A percentile compares a stretch with the other conserved stretches of the same genome.
phyloP scores from a whole-genome alignment of 2,797 vertebrate species.

The Kryptolebias ocellatus region DNA sequence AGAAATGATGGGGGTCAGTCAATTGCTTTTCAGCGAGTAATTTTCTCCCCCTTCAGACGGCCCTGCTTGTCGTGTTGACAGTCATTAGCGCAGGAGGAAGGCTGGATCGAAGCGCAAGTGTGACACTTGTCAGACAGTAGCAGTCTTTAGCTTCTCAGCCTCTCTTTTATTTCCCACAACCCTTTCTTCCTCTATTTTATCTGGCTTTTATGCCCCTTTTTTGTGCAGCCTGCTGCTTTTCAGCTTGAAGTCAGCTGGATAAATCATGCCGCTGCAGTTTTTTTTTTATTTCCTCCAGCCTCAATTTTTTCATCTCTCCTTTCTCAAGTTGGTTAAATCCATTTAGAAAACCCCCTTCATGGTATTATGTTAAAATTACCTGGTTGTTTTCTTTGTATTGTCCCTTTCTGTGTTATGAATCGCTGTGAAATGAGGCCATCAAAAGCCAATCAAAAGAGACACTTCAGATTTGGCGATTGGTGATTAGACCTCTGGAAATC shows the following conservation, averaged over 20 bases:
- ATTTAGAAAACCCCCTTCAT: slow-evolving; percentile 15
- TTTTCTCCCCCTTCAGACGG: slow-evolving; percentile 88
- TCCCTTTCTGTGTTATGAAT: slow-evolving; percentile 52
- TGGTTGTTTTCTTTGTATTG: slow-evolving; percentile 28
- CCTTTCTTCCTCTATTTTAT: slow-evolving; percentile 55
- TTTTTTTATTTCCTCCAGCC: slow-evolving; percentile 4
- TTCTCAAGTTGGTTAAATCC: slow-evolving; percentile 24
- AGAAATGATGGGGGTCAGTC: slow-evolving; percentile 96
- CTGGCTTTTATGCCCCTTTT: slow-evolving; percentile 29
- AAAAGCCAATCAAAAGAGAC: slow-evolving; percentile 78
- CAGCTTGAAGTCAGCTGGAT: slow-evolving; percentile 46
- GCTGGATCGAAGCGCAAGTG: slow-evolving; percentile 74
- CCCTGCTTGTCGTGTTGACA: slow-evolving; percentile 85
- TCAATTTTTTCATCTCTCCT: not conserved
- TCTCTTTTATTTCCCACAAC: slow-evolving; percentile 64
- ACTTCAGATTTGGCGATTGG: slow-evolving; percentile 73
- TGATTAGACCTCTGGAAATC: slow-evolving; percentile 76
- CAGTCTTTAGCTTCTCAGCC: slow-evolving; percentile 73
- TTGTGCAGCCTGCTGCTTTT: slow-evolving; percentile 48
- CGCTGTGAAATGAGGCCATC: slow-evolving; percentile 65
- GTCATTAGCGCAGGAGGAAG: slow-evolving; percentile 85
- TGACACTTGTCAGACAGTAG: slow-evolving; percentile 74
- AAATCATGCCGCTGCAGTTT: slow-evolving; percentile 41
- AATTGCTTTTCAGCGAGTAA: slow-evolving; percentile 92
- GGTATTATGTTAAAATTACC: slow-evolving; percentile 35